Conservation (phyloP, 2,797 vertebrate genomes). For the Parotocinclus haroldoi region DNA sequence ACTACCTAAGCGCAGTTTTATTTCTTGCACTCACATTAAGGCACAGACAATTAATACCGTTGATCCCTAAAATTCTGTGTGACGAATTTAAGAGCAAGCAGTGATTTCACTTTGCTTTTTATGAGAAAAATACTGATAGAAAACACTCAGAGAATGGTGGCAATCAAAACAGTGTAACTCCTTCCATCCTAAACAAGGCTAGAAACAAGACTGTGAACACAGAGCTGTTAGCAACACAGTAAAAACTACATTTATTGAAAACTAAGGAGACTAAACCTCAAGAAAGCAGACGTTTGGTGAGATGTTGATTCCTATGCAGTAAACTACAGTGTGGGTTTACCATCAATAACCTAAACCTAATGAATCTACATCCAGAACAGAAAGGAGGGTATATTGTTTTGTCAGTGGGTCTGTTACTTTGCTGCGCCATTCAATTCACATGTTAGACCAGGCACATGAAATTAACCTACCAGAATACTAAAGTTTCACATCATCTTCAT, state of each 20-base stretch:
- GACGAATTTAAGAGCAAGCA: conserved; percentile 9
- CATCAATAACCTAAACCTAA: conserved; percentile 56
- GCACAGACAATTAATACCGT: conserved; percentile 42
- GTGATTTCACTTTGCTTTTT: conserved; percentile 8
- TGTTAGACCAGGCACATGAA: conserved; percentile 57
- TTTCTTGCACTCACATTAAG: conserved; percentile 14
- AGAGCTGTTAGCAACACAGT: conserved; percentile 50
- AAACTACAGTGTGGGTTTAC: conserved; percentile 58
- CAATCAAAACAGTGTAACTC: conserved; percentile 38
- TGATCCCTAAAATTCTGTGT: conserved; percentile 50
- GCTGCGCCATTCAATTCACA: conserved; percentile 54
- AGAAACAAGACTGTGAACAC: conserved; percentile 42
- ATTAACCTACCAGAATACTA: conserved; percentile 48
- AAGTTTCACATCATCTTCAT: conserved; percentile 43
- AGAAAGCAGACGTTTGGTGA: conserved; percentile 19
- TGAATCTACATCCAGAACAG: not conserved
- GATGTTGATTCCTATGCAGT: conserved; percentile 52
- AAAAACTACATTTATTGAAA: conserved; percentile 49
- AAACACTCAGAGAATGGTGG: conserved; percentile 19
- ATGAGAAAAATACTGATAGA: conserved; percentile 12
- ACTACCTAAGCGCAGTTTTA: not conserved
- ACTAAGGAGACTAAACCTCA: conserved; percentile 27
- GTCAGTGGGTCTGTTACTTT: conserved; percentile 52
- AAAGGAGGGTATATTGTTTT: conserved; percentile 41
- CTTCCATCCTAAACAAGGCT: conserved; percentile 40